Conservation (phyloP, 2,113 vertebrate species). For the Pseudorhombus dupliciocellatus region DNA sequence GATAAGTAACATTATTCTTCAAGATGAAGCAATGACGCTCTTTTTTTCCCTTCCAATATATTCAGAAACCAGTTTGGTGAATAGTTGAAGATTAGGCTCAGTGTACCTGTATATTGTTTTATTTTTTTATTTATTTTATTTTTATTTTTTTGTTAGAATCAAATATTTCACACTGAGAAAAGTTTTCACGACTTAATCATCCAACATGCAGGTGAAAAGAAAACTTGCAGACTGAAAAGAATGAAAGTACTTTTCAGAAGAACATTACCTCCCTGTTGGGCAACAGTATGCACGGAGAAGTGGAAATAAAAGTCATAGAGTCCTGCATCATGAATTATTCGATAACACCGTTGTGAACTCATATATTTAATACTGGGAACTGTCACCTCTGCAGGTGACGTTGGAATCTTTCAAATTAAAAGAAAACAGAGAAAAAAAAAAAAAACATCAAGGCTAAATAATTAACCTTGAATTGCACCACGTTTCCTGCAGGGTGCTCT, state of each 20-base stretch:
- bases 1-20: too few species aligned
- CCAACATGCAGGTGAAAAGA: not conserved
- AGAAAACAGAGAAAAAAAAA: not conserved
- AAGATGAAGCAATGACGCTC: too few species aligned
- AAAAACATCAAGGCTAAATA: not conserved
- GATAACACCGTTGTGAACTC: not conserved
- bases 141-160: not conserved
- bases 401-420: constrained; percentile 11
- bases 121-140: too few species aligned
- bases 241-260: not conserved
- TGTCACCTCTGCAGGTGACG: constrained; percentile 5
- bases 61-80: too few species aligned
- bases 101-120: too few species aligned
- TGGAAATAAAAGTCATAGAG: not conserved
- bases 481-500: not conserved
- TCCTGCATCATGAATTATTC: not conserved
- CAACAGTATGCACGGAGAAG: not conserved
- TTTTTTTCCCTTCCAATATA: too few species aligned
- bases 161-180: not conserved
- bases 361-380: constrained; percentile 5
- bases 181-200: not conserved
- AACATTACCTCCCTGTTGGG: not conserved
- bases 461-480: not conserved
- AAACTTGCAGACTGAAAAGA: not conserved
- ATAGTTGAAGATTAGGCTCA: not conserved